Base-by-base conservation (phyloP, 1,140 invertebrate species). In the Drosophila eugracilis region DNA sequence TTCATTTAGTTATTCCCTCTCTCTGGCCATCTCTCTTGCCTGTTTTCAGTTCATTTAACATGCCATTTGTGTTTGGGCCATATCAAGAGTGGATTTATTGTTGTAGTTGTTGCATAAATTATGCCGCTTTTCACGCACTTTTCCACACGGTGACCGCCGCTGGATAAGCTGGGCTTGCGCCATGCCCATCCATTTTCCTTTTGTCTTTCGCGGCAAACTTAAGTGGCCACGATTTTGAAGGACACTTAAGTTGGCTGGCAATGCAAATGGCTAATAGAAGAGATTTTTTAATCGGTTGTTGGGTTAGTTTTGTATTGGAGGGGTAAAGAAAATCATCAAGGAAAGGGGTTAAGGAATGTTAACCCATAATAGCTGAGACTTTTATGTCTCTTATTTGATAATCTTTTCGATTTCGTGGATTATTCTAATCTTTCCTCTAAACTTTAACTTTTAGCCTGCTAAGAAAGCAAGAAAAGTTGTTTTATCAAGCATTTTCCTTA, bases 81-180 rank as follows among this genome's bases (percentile, higher is more conserved):
- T 52, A 55, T 48, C 70, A 45, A 58, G n/a, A 75, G 75, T 74
- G 59, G 59, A 75, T 75, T 75, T 75, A 75, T 75, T 75, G 52
- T 73, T 75, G 72, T 75, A 74, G 71, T 74, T 74, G 50, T 26
- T 75, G 72, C 72, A 75, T 75, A 75, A 75, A 75, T 75, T 71
- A 75, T 75, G 72, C 32, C 59, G 59, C 59, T 75, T 65, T 74
- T 75, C 70, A 74, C 70, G 70, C 72, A 75, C 72, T 75, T 75
- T 65, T 54, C 66, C 49, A 49, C 47, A 45, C 69, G 53, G 24
- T 14, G n/a, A 24, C 10, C 19, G 14, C 24, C 41, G 28, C n/a
- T 21, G 41, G 53, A 10, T 57, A 32, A 32, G 24, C 26, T 14
- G 21, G 19, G 50, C n/a, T n/a, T n/a, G n/a, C n/a, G n/a, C n/a